Conservation (phyloP, 2,113 vertebrate species). For the Pseudorhombus dupliciocellatus region DNA sequence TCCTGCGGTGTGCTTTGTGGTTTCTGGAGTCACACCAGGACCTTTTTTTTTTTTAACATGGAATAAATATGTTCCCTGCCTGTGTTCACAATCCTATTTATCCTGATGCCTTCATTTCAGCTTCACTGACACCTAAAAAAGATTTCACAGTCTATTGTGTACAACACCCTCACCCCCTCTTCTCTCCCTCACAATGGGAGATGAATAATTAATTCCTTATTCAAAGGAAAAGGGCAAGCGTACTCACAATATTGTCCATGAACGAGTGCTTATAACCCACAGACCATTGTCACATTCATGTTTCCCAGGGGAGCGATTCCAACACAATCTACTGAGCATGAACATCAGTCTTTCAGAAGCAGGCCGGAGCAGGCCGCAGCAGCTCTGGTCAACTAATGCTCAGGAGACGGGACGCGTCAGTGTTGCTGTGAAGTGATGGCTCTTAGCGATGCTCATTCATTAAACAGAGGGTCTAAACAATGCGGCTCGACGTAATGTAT, state of each 20-base stretch:
- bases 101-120: conserved; percentile 51
- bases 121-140: conserved; percentile 56
- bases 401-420: conserved; percentile 47
- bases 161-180: conserved; percentile 31
- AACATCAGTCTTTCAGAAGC: conserved; percentile 63
- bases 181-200: conserved; percentile 47
- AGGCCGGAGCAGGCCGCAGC: conserved; percentile 55
- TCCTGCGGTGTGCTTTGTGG: conserved; percentile 23
- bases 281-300: conserved; percentile 65
- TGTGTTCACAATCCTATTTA: conserved; percentile 38
- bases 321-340: conserved; percentile 70
- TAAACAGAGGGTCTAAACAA: conserved; percentile 75
- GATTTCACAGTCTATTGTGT: conserved; percentile 60
- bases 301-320: conserved; percentile 70
- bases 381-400: conserved; percentile 55
- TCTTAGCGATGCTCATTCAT: conserved; percentile 74
- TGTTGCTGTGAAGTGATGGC: conserved; percentile 72
- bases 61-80: conserved; percentile 42
- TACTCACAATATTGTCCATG: conserved; percentile 66
- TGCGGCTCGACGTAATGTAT: conserved; percentile 69
- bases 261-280: conserved; percentile 63
- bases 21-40: conserved; percentile 23
- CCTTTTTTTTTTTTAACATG: conserved; percentile 27
- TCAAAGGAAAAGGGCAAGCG: conserved; percentile 67
- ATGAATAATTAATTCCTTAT: conserved; percentile 77